phyloP scores from a whole-genome alignment of 2,888 invertebrate species.

The Lycophotia porphyrea region DNA sequence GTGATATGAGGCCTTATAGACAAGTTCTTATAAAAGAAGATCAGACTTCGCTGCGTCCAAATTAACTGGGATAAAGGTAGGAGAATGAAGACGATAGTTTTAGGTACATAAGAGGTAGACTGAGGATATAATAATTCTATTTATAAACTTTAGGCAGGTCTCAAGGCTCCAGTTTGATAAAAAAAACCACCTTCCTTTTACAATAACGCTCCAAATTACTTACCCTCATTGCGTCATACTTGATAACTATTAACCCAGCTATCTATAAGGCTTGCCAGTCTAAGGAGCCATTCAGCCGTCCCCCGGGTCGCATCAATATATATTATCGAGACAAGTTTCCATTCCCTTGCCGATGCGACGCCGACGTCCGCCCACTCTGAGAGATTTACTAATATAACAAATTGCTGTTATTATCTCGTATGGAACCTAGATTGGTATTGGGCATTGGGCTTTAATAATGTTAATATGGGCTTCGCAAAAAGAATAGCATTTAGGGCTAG shows the following conservation, averaged over 20 bases:
- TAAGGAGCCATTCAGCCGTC: conserved; percentile 21
- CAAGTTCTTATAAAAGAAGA: not conserved
- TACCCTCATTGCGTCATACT: conserved; percentile 13
- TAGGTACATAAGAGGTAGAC: not conserved
- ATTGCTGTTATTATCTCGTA: conserved; percentile 28
- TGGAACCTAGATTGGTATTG: conserved; percentile 13
- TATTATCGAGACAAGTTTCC: conserved; percentile 33
- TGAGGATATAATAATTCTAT: not conserved
- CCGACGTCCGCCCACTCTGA: conserved; percentile 32
- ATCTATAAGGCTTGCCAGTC: conserved; percentile 14
- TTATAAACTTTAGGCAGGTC: not conserved
- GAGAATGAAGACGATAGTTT: not conserved
- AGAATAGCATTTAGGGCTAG: not conserved
- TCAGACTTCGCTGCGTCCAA: not conserved
- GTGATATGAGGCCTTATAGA: not conserved
- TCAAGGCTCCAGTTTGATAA: not conserved
- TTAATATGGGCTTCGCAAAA: not conserved
- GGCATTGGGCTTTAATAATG: not conserved
- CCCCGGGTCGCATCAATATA: conserved; percentile 51
- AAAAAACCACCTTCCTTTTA: not conserved
- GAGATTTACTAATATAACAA: conserved; percentile 31
- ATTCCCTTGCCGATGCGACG: conserved; percentile 35
- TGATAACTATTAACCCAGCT: conserved; percentile 30
- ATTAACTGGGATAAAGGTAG: not conserved
- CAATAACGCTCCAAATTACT: not conserved